These are phyloP conservation scores for Myrmecobius fasciatus DNA, from an alignment of 2,113 vertebrate genomes.

Conservation along the genomic window DNA sequence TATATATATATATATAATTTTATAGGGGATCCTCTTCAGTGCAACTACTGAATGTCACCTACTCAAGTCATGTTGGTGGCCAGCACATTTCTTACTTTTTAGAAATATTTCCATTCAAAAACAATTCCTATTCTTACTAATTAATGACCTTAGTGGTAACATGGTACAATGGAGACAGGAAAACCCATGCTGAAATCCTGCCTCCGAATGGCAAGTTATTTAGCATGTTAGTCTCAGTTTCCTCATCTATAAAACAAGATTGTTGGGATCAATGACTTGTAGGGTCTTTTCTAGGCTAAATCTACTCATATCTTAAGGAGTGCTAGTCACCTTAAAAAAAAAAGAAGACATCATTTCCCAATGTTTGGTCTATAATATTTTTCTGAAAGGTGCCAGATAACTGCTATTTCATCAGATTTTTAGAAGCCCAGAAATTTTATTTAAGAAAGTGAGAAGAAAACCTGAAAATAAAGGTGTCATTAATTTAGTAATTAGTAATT, in stretches of 20 bases:
- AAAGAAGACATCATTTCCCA: neutral
- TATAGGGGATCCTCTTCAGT: neutral
- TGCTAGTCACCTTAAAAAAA: neutral
- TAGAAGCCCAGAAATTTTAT: conserved; percentile 10
- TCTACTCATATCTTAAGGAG: neutral
- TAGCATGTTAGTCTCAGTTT: neutral
- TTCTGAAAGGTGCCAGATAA: neutral
- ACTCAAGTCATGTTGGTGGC: neutral
- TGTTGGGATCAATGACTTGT: neutral
- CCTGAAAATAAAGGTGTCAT: neutral
- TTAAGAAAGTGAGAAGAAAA: conserved; percentile 8
- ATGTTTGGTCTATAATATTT: neutral
- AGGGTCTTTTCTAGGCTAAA: neutral
- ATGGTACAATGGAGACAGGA: neutral
- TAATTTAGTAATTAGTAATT: no score
- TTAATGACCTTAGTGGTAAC: neutral
- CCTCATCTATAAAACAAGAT: neutral
- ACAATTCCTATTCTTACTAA: neutral
- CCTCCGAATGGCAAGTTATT: neutral
- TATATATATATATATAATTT: no score
- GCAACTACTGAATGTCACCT: neutral
- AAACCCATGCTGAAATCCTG: neutral
- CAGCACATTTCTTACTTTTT: neutral
- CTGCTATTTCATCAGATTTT: conserved; percentile 22
- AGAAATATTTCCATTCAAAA: neutral